Evolutionary conservation across 1,140 invertebrate genomes (phyloP), one percentile per base, ranked within the genome.

Genomic region (Zaprionus africanus): DNA sequence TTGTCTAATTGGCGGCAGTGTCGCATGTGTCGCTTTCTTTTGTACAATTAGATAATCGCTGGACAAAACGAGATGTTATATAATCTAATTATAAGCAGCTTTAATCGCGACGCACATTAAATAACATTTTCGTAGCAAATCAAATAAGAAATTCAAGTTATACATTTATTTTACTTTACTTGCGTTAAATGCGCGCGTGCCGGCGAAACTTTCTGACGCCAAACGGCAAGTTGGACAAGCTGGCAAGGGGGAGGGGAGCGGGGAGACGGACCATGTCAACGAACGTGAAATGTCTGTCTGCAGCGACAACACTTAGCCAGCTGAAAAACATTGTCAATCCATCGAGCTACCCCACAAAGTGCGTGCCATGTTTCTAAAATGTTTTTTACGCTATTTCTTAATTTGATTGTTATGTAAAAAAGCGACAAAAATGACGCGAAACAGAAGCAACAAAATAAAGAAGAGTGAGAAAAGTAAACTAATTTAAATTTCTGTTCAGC

Each of bases 81-180:
- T 90, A 88, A 87, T 82, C 81, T 77, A 87, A 88, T 88, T 88
- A 88, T 90, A 88, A 88, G 78, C 62, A 72, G 81, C 82, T 79
- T 85, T 82, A 82, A 86, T 79, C 80, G 81, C 80, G 77, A 69
- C 56, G 63, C 69, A 72, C 67, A 87, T 86, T 86, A 87, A 86
- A 86, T 86, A 86, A 86, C 83, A 79, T 79, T 76, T 79, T 57
- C 70, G 65, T 60, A 41, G 69, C 53, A 53, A 78, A 65, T 54
- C 43, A 60, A 72, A 78, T 75, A 78, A 68, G 65, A 75, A 82
- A 82, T 74, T 81, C 70, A 73, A 54, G 73, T 64, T 76, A 46
- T 17, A 38, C 36, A 46, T 17, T 34, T 34, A 64, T 70, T 71
- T 41, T 59, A 43, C 60, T 64, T 58, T 43, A 64, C 58, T 41